Percentiles rank a stretch among this genome's conserved stretches.
Conservation (phyloP, 1,140 invertebrate species). For the Hirudo medicinalis region DNA sequence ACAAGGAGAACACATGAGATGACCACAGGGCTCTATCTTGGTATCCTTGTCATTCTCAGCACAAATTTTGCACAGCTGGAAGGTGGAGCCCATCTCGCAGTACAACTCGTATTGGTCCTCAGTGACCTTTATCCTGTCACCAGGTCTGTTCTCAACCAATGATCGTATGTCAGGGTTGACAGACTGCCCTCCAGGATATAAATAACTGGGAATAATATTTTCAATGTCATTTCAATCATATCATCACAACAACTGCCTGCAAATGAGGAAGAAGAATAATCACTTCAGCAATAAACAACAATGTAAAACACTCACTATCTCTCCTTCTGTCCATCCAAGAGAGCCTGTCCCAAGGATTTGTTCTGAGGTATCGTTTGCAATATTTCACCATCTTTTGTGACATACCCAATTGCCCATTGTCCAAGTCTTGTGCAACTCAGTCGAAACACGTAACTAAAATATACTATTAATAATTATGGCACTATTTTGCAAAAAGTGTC, state of each 20-base stretch:
- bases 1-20: conserved; percentile 90
- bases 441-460: conserved; percentile 58
- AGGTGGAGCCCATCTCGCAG: conserved; percentile 98
- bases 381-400: conserved; percentile 93
- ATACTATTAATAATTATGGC: no score
- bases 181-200: conserved; percentile 86
- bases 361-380: conserved; percentile 99
- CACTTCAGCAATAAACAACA: neutral
- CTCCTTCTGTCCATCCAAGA: conserved; percentile 90
- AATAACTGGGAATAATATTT: conserved; percentile 55
- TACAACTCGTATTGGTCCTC: conserved; percentile 98
- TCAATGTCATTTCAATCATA: conserved; percentile 4
- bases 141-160: conserved; percentile 77
- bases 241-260: neutral
- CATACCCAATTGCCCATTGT: conserved; percentile 99
- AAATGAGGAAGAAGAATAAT: neutral
- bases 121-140: conserved; percentile 84
- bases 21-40: conserved; percentile 93
- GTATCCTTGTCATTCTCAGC: conserved; percentile 99
- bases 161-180: conserved; percentile 80
- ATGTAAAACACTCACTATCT: conserved; percentile 59
- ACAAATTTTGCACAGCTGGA: conserved; percentile 98
- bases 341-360: conserved; percentile 91
- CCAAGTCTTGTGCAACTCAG: conserved; percentile 92
- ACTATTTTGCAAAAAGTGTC: no score